Evolutionary conservation across 2,888 invertebrate species (phyloP).

Genomic region (Coelogynopora nodosa): DNA sequence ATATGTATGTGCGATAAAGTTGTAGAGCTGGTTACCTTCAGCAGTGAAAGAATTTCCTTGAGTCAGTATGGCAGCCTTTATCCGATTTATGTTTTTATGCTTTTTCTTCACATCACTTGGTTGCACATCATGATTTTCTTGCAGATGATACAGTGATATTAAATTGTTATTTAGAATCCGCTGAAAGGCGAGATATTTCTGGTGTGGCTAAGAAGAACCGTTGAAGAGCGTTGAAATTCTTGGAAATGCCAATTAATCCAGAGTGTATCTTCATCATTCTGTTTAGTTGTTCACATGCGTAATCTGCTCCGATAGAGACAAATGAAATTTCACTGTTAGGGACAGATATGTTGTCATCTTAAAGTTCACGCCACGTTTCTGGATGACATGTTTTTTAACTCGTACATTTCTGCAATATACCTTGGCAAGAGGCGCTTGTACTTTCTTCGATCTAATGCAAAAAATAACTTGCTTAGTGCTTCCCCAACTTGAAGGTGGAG

Average conservation of each 20-base stretch:
- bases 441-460: too few relatives aligned
- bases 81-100: background rate
- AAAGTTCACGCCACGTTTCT: too few relatives aligned
- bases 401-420: too few relatives aligned
- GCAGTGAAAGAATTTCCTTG: background rate
- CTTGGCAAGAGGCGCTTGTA: too few relatives aligned
- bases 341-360: background rate
- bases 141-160: background rate
- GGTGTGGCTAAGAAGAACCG: background rate
- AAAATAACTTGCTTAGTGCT: too few relatives aligned
- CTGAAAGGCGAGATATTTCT: background rate
- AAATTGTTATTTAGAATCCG: background rate
- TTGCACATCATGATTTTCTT: background rate
- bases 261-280: constrained; percentile 39
- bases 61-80: background rate
- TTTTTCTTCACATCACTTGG: background rate
- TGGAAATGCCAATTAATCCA: constrained; percentile 43
- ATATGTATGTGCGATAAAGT: constrained; percentile 44
- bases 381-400: too few relatives aligned
- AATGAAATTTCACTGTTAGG: background rate
- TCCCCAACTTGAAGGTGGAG: too few relatives aligned
- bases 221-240: constrained; percentile 36
- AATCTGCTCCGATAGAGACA: background rate
- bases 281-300: background rate
- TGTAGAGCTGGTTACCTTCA: constrained; percentile 45